Conservation (phyloP, 2,888 invertebrate species). For the Meghimatium bilineatum region DNA sequence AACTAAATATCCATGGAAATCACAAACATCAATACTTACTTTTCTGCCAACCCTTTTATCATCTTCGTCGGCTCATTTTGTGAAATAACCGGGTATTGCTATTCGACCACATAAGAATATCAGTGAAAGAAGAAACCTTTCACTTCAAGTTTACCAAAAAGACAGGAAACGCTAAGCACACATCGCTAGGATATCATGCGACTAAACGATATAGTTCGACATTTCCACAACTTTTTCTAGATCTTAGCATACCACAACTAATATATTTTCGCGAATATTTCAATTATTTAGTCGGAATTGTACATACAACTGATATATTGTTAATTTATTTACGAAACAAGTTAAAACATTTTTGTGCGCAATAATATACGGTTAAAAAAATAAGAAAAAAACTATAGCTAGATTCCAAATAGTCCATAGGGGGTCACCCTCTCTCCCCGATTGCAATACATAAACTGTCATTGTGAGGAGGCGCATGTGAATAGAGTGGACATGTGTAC, state of each 20-base stretch:
- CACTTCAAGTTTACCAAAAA: slow-evolving; percentile 31
- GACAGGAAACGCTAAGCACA: slow-evolving; percentile 58
- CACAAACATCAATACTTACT: slow-evolving; percentile 61
- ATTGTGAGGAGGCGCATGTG: slow-evolving; percentile 23
- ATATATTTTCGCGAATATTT: neutral
- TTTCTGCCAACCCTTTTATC: slow-evolving; percentile 65
- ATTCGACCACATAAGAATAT: slow-evolving; percentile 47
- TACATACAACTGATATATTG: neutral
- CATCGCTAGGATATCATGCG: slow-evolving; percentile 49
- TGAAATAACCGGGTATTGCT: slow-evolving; percentile 35
- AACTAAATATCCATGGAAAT: slow-evolving; percentile 14
- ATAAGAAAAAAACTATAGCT: slow-evolving; percentile 43
- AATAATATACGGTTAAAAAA: slow-evolving; percentile 44
- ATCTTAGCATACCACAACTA: neutral
- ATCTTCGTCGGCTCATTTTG: slow-evolving; percentile 61
- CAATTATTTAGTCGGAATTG: neutral
- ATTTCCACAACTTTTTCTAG: neutral
- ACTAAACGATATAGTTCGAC: slow-evolving; percentile 48
- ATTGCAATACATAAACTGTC: slow-evolving; percentile 59
- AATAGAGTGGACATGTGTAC: no score
- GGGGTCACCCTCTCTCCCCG: slow-evolving; percentile 26
- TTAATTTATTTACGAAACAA: neutral
- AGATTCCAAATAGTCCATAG: slow-evolving; percentile 47
- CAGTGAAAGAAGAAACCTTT: slow-evolving; percentile 44
- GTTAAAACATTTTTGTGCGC: slow-evolving; percentile 20